Evolutionary conservation across 1,140 invertebrate species (phyloP).

Genomic region (Myzus persicae): DNA sequence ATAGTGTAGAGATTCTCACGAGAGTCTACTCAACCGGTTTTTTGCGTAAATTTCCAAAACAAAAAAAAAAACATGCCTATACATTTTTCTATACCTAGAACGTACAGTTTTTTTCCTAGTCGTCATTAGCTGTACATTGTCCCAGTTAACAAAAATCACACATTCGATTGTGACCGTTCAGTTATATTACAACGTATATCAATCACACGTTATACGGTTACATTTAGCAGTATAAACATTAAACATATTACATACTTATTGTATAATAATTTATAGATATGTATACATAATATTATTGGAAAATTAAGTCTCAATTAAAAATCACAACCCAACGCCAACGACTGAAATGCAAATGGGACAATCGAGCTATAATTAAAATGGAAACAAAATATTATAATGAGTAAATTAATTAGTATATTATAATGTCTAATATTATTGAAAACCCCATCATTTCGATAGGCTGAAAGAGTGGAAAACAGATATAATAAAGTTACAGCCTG

Average conservation of each 20-base stretch:
- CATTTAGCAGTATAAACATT: background rate
- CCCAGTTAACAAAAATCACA: constrained; percentile 44
- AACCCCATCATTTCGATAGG: background rate
- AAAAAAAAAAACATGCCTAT: background rate
- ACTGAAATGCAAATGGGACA: background rate
- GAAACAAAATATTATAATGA: background rate
- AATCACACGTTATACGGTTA: background rate
- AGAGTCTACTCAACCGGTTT: constrained; percentile 43
- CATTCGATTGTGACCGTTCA: constrained; percentile 29
- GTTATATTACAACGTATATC: background rate
- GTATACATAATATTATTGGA: background rate
- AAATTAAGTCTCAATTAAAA: background rate
- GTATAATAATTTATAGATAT: background rate
- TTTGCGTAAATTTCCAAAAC: constrained; percentile 45
- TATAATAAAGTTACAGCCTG: background rate
- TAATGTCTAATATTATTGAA: background rate
- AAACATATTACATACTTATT: background rate
- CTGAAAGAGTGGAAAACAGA: background rate
- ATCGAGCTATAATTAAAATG: background rate
- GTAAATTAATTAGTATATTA: background rate
- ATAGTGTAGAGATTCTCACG: constrained; percentile 5
- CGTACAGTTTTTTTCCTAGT: constrained; percentile 16
- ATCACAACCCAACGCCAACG: background rate
- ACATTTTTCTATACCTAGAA: constrained; percentile 19
- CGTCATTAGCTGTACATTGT: constrained; percentile 49